These are phyloP conservation scores for Dastarcus helophoroides DNA, from an alignment of 2,888 invertebrate species.

Conservation along the genomic window DNA sequence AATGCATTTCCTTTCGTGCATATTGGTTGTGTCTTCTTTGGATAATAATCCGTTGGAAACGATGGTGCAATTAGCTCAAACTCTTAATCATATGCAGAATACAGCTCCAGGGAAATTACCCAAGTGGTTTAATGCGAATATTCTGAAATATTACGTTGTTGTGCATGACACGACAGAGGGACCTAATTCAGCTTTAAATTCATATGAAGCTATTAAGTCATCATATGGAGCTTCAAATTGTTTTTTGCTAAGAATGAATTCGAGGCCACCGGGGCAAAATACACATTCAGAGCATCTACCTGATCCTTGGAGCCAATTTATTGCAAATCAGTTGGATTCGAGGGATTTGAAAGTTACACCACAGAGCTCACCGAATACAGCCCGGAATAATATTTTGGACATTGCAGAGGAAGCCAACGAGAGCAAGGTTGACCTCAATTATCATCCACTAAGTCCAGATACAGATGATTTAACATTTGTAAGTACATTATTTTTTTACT, in stretches of 20 bases:
- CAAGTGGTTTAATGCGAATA: constrained; percentile 70
- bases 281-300: constrained; percentile 46
- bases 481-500: constrained; percentile 12
- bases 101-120: constrained; percentile 66
- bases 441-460: constrained; percentile 68
- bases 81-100: constrained; percentile 67
- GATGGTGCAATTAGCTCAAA: constrained; percentile 68
- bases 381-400: constrained; percentile 33
- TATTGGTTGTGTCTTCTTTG: constrained; percentile 60
- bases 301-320: constrained; percentile 78
- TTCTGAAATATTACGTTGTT: constrained; percentile 80
- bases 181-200: constrained; percentile 47
- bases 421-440: constrained; percentile 24
- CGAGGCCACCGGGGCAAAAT: constrained; percentile 48
- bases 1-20: constrained; percentile 74
- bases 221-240: constrained; percentile 80
- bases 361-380: constrained; percentile 25
- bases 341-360: constrained; percentile 20
- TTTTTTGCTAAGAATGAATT: constrained; percentile 84
- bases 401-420: constrained; percentile 41
- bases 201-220: constrained; percentile 75
- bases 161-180: constrained; percentile 71
- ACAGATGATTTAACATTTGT: constrained; percentile 39
- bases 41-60: constrained; percentile 72
- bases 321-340: constrained; percentile 43